Base-by-base conservation (phyloP, 2,888 invertebrate genomes). In the Cephalotes varians region DNA sequence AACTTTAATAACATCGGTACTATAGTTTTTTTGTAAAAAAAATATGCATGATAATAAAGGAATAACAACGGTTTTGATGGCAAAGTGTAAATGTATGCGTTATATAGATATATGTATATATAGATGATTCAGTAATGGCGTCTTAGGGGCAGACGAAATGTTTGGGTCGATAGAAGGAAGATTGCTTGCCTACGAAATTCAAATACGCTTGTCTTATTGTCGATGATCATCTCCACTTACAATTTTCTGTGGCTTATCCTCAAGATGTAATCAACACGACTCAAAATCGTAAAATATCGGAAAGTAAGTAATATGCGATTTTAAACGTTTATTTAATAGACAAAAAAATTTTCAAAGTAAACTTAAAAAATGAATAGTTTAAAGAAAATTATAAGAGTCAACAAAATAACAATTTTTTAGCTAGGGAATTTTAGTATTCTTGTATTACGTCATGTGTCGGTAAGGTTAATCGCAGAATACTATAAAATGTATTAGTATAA, bases 141-240 rank as follows among this genome's bases (percentile, higher is more conserved):
- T 91, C 90, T 90, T 88, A 87, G 90, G 82, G 91, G 90, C 88
- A 91, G 91, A 90, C 90, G 90, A 89, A 91, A 89, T 86, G 89
- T 88, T 85, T 90, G 92, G 94, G 92, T 94, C 94, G 93, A 94
- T 94, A 94, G 89, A 90, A 87, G 87, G 86, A 89, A 85, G 87
- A 86, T 77, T 80, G 86, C 86, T 86, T 87, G 85, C 87, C 87
- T 85, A 83, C 85, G 83, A 84, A 85, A 86, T 86, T 84, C 85
- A 82, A 83, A 85, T 82, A 74, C 69, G 85, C 83, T 76, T 81
- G 76, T 84, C 84, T 85, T 86, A 82, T 83, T 73, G 54, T 15
- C 67, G 49, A 54, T 58, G 44, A 47, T 69, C 58, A 60, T 34
- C 83, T 83, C 85, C 85, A 82, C 84, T 83, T 85, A 82, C 79